These are phyloP conservation scores for Hemistola chrysoprasaria DNA, from an alignment of 2,888 invertebrate species.

Conservation along the genomic window DNA sequence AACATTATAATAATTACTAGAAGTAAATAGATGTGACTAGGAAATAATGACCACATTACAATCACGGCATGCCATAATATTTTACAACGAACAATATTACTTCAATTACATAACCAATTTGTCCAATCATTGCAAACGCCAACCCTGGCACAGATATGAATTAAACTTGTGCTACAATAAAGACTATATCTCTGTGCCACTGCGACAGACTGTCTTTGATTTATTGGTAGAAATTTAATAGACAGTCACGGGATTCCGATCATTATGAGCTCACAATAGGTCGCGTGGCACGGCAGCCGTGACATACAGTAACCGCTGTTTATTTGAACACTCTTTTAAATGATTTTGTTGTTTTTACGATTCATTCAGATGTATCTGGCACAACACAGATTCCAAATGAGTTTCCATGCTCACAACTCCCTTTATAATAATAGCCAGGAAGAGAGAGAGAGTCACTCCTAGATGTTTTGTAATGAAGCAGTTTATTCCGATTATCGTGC, in stretches of 20 bases:
- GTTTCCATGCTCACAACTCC: too few relatives aligned
- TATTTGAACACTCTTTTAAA: slow-evolving; percentile 3
- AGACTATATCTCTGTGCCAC: slow-evolving; percentile 19
- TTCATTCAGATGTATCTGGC: slow-evolving; percentile 1
- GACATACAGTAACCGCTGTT: slow-evolving; percentile 20
- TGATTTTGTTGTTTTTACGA: slow-evolving; percentile 6
- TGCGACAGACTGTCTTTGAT: slow-evolving; percentile 12
- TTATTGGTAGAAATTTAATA: slow-evolving; percentile 7
- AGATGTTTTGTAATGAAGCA: too few relatives aligned
- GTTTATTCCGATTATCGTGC: too few relatives aligned
- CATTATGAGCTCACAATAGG: slow-evolving; percentile 20
- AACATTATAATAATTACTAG: too few relatives aligned
- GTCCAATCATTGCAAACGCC: slow-evolving; percentile 16
- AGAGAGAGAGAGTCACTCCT: too few relatives aligned
- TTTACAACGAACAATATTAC: too few relatives aligned
- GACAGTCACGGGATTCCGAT: slow-evolving; percentile 17
- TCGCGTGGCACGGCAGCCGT: slow-evolving; percentile 28
- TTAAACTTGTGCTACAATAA: slow-evolving; percentile 21
- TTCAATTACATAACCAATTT: slow-evolving; percentile 25
- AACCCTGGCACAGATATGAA: slow-evolving; percentile 36
- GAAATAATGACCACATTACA: too few relatives aligned
- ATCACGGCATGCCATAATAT: too few relatives aligned
- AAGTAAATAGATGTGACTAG: too few relatives aligned
- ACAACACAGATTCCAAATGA: too few relatives aligned
- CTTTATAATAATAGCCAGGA: too few relatives aligned